Conservation (phyloP, 1,140 invertebrate genomes). For the Reticulitermes speratus region DNA sequence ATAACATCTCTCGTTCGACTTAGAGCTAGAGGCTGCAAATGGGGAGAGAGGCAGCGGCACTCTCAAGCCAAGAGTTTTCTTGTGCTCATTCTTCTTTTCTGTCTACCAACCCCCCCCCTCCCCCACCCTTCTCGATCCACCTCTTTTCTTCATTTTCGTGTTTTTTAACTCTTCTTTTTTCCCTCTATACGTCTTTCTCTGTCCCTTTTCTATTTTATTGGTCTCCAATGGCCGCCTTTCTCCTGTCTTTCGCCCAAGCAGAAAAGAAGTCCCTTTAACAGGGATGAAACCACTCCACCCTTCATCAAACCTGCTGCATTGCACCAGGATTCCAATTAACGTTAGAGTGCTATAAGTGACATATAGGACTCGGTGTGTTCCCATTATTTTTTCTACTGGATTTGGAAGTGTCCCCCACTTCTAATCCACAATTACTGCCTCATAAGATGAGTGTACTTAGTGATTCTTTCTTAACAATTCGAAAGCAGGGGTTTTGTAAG, state of each 20-base stretch:
- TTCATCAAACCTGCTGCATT: conserved; percentile 37
- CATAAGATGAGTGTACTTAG: no score
- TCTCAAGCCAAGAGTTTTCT: neutral
- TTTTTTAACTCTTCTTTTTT: conserved; percentile 30
- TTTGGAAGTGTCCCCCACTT: neutral
- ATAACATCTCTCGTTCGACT: conserved; percentile 13
- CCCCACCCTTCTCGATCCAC: conserved; percentile 21
- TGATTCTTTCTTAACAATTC: no score
- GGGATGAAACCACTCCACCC: conserved; percentile 50
- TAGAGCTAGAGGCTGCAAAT: neutral
- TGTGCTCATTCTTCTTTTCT: no score
- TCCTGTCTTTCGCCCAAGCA: conserved; percentile 43
- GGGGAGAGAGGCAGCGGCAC: neutral
- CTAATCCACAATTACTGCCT: no score
- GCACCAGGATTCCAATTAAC: conserved; percentile 6
- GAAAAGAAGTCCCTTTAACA: conserved; percentile 49
- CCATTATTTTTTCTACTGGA: neutral
- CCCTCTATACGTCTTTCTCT: neutral
- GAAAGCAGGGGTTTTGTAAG: no score
- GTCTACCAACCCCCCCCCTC: neutral
- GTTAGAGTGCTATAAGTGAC: conserved; percentile 18
- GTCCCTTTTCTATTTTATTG: conserved; percentile 33
- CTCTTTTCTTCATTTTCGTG: conserved; percentile 32
- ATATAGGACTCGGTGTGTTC: neutral
- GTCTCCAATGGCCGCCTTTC: conserved; percentile 47